Evolutionary conservation across 2,888 invertebrate species (phyloP).

Genomic region (Lagria hirta): DNA sequence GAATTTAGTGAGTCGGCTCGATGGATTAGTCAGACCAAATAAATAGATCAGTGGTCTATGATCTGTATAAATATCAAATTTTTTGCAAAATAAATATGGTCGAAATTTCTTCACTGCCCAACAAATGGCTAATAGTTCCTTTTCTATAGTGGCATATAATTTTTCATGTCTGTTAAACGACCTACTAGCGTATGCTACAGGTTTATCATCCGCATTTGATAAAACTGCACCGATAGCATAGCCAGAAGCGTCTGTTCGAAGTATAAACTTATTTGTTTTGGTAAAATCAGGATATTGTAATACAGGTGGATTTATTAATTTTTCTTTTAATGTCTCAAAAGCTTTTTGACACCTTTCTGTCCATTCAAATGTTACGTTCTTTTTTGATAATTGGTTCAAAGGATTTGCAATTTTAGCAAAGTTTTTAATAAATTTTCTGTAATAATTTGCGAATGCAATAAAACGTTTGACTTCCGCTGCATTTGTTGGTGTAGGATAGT

Average conservation of each 20-base stretch:
- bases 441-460: no score
- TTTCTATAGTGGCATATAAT: conserved; percentile 23
- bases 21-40: conserved; percentile 33
- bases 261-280: conserved; percentile 18
- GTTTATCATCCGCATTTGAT: conserved; percentile 23
- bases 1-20: conserved; percentile 36
- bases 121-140: conserved; percentile 32
- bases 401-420: no score
- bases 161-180: conserved; percentile 23
- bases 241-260: conserved; percentile 27
- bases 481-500: no score
- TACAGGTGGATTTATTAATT: conserved; percentile 13
- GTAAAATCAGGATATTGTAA: conserved; percentile 26
- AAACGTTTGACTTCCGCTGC: no score
- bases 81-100: conserved; percentile 29
- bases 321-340: conserved; percentile 25
- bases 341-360: conserved; percentile 22
- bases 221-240: conserved; percentile 25
- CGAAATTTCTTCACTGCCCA: conserved; percentile 34
- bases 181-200: conserved; percentile 23
- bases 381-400: no score
- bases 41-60: conserved; percentile 35
- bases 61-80: conserved; percentile 31
- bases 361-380: conserved; percentile 17
- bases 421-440: no score